phyloP scores from a whole-genome alignment of 2,888 invertebrate genomes.

The Tanytarsus gracilentus region DNA sequence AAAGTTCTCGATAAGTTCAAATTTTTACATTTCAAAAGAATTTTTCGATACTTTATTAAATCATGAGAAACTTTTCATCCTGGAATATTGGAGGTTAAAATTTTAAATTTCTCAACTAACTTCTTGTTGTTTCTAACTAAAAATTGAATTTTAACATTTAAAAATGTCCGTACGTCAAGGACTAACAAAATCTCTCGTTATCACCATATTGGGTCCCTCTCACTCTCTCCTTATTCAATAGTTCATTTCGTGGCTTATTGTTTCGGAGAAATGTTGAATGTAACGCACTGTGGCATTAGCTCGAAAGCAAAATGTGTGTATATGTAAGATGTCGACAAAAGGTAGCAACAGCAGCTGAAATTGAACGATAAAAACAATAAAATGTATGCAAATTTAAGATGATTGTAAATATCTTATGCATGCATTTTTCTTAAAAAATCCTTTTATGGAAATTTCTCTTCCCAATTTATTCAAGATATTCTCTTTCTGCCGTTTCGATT shows the following conservation, averaged over 20 bases:
- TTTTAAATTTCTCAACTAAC: too few species aligned
- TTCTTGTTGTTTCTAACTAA: too few species aligned
- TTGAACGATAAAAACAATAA: constrained; percentile 30
- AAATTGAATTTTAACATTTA: too few species aligned
- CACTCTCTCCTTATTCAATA: not conserved
- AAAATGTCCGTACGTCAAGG: too few species aligned
- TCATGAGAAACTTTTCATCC: too few species aligned
- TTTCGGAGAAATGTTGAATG: not conserved
- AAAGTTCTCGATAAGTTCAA: too few species aligned
- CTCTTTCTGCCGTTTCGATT: too few species aligned
- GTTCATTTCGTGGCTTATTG: constrained; percentile 28
- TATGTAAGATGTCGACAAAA: not conserved
- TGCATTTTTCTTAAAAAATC: constrained; percentile 24
- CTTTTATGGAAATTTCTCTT: constrained; percentile 27
- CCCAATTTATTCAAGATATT: constrained; percentile 24
- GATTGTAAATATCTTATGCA: constrained; percentile 28
- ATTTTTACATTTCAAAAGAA: too few species aligned
- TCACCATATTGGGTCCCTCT: constrained; percentile 22
- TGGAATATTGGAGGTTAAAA: too few species aligned
- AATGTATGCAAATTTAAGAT: constrained; percentile 29
- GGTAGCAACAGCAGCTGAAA: constrained; percentile 13
- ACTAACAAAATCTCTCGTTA: too few species aligned
- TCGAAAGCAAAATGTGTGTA: constrained; percentile 1
- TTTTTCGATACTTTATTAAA: too few species aligned
- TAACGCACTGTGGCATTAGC: not conserved